Conservation (phyloP, 2,113 vertebrate genomes). For the Callocephalon fimbriatum region DNA sequence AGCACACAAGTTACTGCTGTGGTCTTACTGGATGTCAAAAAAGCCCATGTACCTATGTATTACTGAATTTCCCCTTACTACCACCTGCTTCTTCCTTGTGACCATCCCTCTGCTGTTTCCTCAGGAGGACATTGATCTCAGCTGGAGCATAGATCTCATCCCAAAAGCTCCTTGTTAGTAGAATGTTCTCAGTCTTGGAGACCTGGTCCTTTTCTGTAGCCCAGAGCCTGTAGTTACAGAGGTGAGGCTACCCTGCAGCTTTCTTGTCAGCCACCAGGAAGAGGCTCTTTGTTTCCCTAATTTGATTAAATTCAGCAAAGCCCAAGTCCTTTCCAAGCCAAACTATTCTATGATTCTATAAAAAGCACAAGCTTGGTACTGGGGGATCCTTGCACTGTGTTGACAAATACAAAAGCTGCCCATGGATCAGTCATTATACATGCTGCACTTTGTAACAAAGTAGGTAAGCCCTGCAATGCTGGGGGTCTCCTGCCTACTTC, state of each 20-base stretch:
- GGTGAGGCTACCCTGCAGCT: background rate
- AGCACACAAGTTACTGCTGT: background rate
- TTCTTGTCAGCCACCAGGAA: background rate
- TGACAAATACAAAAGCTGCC: background rate
- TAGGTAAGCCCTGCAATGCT: background rate
- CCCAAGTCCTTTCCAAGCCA: background rate
- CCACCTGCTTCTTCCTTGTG: background rate
- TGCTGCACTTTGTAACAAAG: background rate
- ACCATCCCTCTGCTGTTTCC: background rate
- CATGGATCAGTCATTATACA: background rate
- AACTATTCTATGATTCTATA: background rate
- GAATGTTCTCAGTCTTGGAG: background rate
- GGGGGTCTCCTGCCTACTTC: background rate
- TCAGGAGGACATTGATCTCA: background rate
- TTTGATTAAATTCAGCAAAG: background rate
- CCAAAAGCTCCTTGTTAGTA: background rate
- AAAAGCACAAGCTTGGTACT: background rate
- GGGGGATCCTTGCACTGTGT: background rate
- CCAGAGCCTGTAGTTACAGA: background rate
- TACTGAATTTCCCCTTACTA: background rate
- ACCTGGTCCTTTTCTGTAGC: background rate
- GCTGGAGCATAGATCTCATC: background rate
- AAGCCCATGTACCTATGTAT: background rate
- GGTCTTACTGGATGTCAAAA: background rate
- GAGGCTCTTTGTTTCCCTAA: rapidly evolving